A percentile compares a stretch with the other conserved stretches of the same genome.
These are phyloP conservation scores for Desmophyllum pertusum DNA, from an alignment of 92 coral and sea anemone species.

Conservation along the genomic window DNA sequence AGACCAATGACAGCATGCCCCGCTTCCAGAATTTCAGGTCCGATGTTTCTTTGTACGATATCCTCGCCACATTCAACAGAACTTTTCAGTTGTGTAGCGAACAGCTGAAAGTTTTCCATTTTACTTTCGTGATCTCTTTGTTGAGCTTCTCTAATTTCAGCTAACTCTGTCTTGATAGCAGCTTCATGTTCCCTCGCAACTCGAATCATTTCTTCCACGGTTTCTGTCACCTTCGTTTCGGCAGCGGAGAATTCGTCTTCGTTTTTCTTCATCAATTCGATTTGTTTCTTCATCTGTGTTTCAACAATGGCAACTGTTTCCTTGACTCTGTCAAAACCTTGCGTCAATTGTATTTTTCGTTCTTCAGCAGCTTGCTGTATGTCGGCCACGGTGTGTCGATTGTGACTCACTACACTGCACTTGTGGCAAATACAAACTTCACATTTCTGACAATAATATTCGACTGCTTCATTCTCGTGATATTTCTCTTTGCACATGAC, in stretches of 20 bases:
- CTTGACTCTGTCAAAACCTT: neutral
- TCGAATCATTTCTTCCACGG: slow-evolving; percentile 25
- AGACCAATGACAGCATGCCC: neutral
- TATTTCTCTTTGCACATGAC: neutral
- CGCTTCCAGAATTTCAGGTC: slow-evolving; percentile 9
- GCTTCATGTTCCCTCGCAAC: slow-evolving; percentile 7
- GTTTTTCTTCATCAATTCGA: neutral
- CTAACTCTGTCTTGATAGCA: neutral
- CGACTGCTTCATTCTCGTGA: slow-evolving; percentile 13
- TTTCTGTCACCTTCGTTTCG: neutral
- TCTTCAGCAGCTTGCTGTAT: slow-evolving; percentile 14
- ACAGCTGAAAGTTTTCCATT: neutral
- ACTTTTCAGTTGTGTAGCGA: neutral
- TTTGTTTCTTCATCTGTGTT: neutral
- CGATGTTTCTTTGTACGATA: neutral
- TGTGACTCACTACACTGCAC: slow-evolving; percentile 19
- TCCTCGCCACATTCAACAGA: neutral
- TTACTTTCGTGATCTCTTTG: slow-evolving; percentile 11
- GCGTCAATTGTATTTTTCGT: neutral
- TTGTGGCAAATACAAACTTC: slow-evolving; percentile 23
- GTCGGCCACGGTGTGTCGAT: slow-evolving; percentile 1
- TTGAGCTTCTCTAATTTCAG: neutral
- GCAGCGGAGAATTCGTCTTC: neutral
- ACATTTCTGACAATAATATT: slow-evolving; percentile 7
- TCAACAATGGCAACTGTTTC: too few relatives aligned